Conservation (phyloP, 30 jellyfish, hydroid and myxozoan species). For the Chrysaora quinquecirrha region DNA sequence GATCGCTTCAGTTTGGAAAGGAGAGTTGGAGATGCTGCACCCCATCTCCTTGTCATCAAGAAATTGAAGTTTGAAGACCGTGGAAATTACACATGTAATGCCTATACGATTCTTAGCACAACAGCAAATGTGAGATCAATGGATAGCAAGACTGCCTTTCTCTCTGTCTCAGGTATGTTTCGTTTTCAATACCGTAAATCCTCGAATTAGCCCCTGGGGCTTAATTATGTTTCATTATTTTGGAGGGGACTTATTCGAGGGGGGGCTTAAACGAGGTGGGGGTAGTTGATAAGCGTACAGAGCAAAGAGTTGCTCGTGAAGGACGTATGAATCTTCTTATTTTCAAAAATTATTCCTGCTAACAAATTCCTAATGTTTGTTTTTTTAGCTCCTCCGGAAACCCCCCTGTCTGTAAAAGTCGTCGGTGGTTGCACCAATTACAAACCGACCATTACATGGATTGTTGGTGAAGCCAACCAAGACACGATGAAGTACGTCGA, state of each 20-base stretch:
- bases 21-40: slow-evolving; percentile 94
- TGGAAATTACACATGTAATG: slow-evolving; percentile 91
- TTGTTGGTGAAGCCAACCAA: slow-evolving; percentile 68
- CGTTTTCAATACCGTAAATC: not conserved
- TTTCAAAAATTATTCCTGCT: too few relatives aligned
- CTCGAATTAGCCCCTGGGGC: not conserved
- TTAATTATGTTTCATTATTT: not conserved
- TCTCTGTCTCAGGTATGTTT: slow-evolving; percentile 59
- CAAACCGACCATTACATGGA: slow-evolving; percentile 68
- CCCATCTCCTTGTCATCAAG: slow-evolving; percentile 71
- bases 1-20: slow-evolving; percentile 79
- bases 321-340: too few relatives aligned
- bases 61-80: slow-evolving; percentile 76
- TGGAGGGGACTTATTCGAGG: not conserved
- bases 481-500: slow-evolving; percentile 42
- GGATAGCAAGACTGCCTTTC: slow-evolving; percentile 37
- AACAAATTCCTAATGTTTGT: too few relatives aligned
- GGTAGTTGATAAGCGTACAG: too few relatives aligned
- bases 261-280: not conserved
- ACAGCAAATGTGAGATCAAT: slow-evolving; percentile 47
- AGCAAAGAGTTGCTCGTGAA: too few relatives aligned
- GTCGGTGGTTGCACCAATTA: slow-evolving; percentile 32
- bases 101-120: slow-evolving; percentile 74
- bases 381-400: slow-evolving; percentile 89
- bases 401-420: slow-evolving; percentile 68